phyloP scores from a whole-genome alignment of 1,140 invertebrate species.

The Caerostris darwini region DNA sequence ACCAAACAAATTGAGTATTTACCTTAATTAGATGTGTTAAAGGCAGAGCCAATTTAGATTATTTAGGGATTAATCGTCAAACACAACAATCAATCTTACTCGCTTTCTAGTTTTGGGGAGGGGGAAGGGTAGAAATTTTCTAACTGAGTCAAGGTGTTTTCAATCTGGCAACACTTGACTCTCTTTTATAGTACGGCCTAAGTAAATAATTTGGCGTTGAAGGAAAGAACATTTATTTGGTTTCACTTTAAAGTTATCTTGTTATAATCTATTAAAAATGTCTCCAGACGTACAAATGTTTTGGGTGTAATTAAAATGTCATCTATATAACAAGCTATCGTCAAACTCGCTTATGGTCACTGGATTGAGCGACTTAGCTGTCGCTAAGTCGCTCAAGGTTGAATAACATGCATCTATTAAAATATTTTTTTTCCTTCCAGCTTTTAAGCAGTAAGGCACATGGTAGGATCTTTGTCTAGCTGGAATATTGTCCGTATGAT shows the following conservation, averaged over 20 bases:
- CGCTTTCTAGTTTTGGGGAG: slow-evolving; percentile 81
- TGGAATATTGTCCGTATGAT: too few relatives aligned
- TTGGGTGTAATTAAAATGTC: slow-evolving; percentile 76
- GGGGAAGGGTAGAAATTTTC: slow-evolving; percentile 76
- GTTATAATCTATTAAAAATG: slow-evolving; percentile 14
- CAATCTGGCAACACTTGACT: slow-evolving; percentile 81
- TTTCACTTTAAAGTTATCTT: slow-evolving; percentile 77
- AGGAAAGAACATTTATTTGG: slow-evolving; percentile 78
- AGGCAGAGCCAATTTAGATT: slow-evolving; percentile 80
- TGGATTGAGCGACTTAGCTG: too few relatives aligned
- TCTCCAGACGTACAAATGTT: slow-evolving; percentile 51
- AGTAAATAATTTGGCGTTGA: slow-evolving; percentile 51
- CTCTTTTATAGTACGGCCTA: slow-evolving; percentile 80
- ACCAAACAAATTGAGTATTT: background rate
- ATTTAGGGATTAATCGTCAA: slow-evolving; percentile 82
- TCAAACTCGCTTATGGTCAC: slow-evolving; percentile 71
- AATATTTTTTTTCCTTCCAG: too few relatives aligned
- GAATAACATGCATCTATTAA: slow-evolving; percentile 78
- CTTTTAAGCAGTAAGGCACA: too few relatives aligned
- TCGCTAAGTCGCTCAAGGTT: too few relatives aligned
- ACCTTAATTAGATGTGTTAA: slow-evolving; percentile 80
- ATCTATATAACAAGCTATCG: slow-evolving; percentile 60
- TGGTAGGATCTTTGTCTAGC: too few relatives aligned
- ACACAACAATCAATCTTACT: slow-evolving; percentile 82
- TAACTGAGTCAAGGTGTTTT: slow-evolving; percentile 81